Percentiles rank a stretch among this genome's conserved stretches.
phyloP scores from a whole-genome alignment of 2,113 vertebrate species.

The Lanius ludovicianus region DNA sequence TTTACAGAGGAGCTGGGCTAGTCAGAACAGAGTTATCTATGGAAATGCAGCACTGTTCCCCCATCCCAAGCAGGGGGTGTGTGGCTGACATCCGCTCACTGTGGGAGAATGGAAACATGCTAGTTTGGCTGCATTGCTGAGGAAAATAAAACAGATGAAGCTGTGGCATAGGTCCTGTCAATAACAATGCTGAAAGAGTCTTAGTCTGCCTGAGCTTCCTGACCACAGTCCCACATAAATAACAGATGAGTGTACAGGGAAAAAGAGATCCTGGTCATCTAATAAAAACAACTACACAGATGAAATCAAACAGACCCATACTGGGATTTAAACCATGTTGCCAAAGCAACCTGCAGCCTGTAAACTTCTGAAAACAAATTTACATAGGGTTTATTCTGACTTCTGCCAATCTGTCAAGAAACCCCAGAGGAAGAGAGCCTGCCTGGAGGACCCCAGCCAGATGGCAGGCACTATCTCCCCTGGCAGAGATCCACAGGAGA shows the following conservation, averaged over 20 bases:
- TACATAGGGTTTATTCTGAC: accelerated
- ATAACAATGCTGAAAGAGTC: neutral
- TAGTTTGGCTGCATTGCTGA: neutral
- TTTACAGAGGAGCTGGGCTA: neutral
- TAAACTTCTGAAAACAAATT: neutral
- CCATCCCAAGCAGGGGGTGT: neutral
- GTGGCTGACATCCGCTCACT: accelerated
- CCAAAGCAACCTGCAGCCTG: neutral
- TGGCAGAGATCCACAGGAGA: neutral
- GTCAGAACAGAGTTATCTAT: neutral
- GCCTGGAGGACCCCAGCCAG: neutral
- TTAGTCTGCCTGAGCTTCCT: neutral
- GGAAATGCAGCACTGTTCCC: neutral
- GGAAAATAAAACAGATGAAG: neutral
- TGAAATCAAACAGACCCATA: neutral
- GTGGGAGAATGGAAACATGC: neutral
- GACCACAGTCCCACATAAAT: neutral
- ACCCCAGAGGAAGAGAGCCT: accelerated
- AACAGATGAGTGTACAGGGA: neutral
- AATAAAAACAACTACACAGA: accelerated
- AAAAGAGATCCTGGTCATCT: neutral
- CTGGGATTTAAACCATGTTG: neutral
- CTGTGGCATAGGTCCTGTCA: neutral
- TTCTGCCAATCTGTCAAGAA: neutral
- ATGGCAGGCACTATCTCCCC: neutral